Evolutionary conservation across 2,888 invertebrate genomes (phyloP).

Genomic region (Tricholauxania praeusta): DNA sequence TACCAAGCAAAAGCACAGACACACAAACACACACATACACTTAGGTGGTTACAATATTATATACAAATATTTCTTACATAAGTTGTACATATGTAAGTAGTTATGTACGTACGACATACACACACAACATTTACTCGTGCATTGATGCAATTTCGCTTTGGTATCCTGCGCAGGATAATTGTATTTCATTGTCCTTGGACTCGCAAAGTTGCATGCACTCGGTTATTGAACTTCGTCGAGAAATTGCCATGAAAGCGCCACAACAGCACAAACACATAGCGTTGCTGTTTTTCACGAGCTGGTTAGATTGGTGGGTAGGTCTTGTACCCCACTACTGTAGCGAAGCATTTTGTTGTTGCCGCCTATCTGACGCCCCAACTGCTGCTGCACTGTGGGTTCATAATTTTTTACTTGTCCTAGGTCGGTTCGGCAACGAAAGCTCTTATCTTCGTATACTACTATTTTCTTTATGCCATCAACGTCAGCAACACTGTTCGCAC

Average conservation of each 20-base stretch:
- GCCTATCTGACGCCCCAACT: not conserved
- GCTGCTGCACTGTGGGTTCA: too few relatives aligned
- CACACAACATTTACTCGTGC: not conserved
- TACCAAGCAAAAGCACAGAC: slow-evolving; percentile 2
- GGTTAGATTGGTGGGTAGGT: not conserved
- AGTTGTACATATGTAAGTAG: not conserved
- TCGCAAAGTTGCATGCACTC: slow-evolving; percentile 53
- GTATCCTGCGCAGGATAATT: slow-evolving; percentile 31
- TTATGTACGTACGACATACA: not conserved
- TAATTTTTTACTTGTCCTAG: not conserved
- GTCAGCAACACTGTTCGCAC: slow-evolving; percentile 2
- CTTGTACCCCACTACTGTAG: too few relatives aligned
- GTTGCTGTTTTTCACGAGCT: not conserved
- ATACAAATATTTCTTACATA: slow-evolving; percentile 1
- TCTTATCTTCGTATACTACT: not conserved
- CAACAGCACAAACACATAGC: slow-evolving; percentile 12
- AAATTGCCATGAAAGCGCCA: slow-evolving; percentile 50
- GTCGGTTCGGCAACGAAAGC: slow-evolving; percentile 18
- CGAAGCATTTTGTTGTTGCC: not conserved
- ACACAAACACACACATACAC: slow-evolving; percentile 10
- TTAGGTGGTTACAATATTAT: not conserved
- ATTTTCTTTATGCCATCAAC: not conserved
- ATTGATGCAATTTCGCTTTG: slow-evolving; percentile 8
- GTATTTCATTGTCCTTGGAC: slow-evolving; percentile 55
- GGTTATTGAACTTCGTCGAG: slow-evolving; percentile 53